Base-by-base conservation (phyloP, 2,113 vertebrate genomes). In the Sinocyclocheilus grahami region DNA sequence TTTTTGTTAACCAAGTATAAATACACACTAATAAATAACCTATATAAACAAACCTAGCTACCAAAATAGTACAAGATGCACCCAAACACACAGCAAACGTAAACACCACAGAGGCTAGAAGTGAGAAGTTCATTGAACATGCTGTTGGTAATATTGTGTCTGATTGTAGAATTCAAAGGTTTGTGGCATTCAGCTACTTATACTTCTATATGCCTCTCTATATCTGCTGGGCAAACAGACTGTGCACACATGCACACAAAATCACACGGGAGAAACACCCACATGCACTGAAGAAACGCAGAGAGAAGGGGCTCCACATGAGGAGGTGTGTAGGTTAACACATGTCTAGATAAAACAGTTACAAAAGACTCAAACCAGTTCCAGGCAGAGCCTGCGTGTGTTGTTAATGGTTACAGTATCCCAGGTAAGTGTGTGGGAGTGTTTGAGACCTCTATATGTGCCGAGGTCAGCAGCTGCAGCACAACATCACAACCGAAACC, bases 331-430 rank as follows among this genome's bases (percentile, higher is more conserved):
- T 18, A 63, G 37, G 58, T 80, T 80, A 80, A 80, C 58, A 62
- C 55, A 42, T 55, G 55, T 65, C 60, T 27, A 48, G 42, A 69
- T 67, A 82, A 51, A 82, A 51, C 60, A 27, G 24, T 27, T 67
- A 30, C 62, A 82, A 20, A 67, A 82, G 39, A 67, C 60, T 82
- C 3, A 1, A 58, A 22, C 53, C 0, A 4, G 53, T 37, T 78
- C 42, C 42, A 42, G 42, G 42, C 42, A 42, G 42, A 42, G 42
- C 9, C 13, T 82, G 13, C 16, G 27, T 5, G 30, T 82, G 39
- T 51, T n/a, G 67, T 82, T 67, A 82, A 69, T 82, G 62, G 62
- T 55, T 51, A 82, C 62, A 67, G n/a, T 82, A 82, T 82, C 62
- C 0, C 78, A 81, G 78, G 78, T 60, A 55, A 78, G 30, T 3